Percentiles rank a stretch among this genome's conserved stretches.
Conservation (phyloP, 2,888 invertebrate genomes). For the Thecophora atra region DNA sequence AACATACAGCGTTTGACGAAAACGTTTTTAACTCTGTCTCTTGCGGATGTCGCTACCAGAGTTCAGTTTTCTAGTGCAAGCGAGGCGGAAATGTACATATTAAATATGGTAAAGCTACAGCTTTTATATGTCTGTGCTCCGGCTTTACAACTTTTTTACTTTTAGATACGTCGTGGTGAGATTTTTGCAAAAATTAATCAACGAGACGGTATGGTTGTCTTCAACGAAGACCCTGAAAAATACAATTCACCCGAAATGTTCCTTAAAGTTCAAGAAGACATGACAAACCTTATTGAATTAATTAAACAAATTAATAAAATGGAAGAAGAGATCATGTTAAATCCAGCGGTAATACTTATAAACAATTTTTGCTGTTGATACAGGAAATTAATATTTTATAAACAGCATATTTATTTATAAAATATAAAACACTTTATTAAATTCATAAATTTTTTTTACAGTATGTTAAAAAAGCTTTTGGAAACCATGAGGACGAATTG, state of each 20-base stretch:
- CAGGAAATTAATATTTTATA: too few species aligned
- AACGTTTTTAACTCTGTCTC: constrained; percentile 74
- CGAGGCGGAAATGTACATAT: constrained; percentile 92
- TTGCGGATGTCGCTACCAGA: constrained; percentile 79
- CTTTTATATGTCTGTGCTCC: background rate
- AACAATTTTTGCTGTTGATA: too few species aligned
- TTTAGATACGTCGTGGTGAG: constrained; percentile 93
- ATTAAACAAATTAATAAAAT: constrained; percentile 89
- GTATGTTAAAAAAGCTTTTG: constrained; percentile 73
- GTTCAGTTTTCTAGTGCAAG: constrained; percentile 85
- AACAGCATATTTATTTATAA: background rate
- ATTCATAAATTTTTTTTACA: constrained; percentile 52
- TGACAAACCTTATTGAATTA: constrained; percentile 85
- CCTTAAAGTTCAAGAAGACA: constrained; percentile 84
- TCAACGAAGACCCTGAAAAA: constrained; percentile 94
- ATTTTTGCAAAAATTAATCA: constrained; percentile 97
- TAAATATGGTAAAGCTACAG: constrained; percentile 81
- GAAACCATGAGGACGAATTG: constrained; percentile 71
- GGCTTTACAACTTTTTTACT: background rate
- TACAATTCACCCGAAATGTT: constrained; percentile 91
- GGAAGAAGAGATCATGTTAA: constrained; percentile 94
- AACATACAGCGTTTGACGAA: constrained; percentile 96
- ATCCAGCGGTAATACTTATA: constrained; percentile 74
- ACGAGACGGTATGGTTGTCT: constrained; percentile 97
- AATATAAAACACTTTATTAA: background rate